Evolutionary conservation across 2,797 vertebrate genomes (phyloP).

Genomic region (Lerista edwardsae): DNA sequence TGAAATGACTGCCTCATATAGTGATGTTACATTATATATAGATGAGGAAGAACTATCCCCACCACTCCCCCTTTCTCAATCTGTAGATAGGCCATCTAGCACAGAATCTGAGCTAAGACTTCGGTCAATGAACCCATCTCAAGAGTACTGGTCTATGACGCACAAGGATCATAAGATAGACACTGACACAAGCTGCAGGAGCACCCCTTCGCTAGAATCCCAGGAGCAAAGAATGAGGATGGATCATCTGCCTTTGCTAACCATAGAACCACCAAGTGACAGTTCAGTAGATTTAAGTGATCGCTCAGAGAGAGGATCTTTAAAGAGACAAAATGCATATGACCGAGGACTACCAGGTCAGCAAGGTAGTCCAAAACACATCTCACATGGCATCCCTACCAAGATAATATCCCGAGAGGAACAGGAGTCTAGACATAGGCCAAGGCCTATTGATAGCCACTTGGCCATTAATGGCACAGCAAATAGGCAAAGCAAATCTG

Average conservation of each 20-base stretch:
- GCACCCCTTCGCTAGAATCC: constrained; percentile 91
- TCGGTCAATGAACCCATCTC: constrained; percentile 83
- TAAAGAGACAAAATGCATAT: constrained; percentile 88
- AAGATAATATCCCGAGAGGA: constrained; percentile 87
- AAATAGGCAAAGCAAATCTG: constrained; percentile 94
- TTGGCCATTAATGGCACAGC: constrained; percentile 92
- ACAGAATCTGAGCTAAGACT: constrained; percentile 88
- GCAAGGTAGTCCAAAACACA: constrained; percentile 91
- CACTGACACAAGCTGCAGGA: constrained; percentile 92
- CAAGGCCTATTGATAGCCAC: constrained; percentile 88
- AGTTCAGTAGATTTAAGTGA: constrained; percentile 95
- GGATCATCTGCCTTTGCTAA: constrained; percentile 91
- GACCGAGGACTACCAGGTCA: constrained; percentile 84
- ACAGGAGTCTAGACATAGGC: constrained; percentile 84
- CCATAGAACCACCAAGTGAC: constrained; percentile 94
- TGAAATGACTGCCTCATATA: constrained; percentile 95
- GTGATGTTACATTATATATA: constrained; percentile 95
- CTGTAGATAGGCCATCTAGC: constrained; percentile 85
- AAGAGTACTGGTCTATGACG: constrained; percentile 93
- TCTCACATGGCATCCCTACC: constrained; percentile 81
- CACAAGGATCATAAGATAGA: constrained; percentile 91
- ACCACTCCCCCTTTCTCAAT: constrained; percentile 86
- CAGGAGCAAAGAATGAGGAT: constrained; percentile 88
- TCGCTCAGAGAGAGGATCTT: constrained; percentile 89
- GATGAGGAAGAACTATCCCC: constrained; percentile 97